phyloP scores from a whole-genome alignment of 2,888 invertebrate species.

The Spialia ferax region DNA sequence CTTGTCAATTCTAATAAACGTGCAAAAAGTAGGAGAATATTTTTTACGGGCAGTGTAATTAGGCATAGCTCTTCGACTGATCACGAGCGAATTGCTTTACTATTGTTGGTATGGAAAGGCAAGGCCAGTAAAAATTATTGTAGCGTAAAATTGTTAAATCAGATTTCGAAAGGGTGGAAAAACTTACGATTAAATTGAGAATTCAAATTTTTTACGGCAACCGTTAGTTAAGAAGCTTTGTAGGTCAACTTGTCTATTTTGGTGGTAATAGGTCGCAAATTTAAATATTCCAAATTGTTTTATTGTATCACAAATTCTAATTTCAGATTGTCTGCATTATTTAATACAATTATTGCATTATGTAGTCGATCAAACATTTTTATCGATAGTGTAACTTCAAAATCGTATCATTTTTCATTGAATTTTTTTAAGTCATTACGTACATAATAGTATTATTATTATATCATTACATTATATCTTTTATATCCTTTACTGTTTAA shows the following conservation, averaged over 20 bases:
- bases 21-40: conserved; percentile 33
- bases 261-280: not conserved
- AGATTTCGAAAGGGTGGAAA: conserved; percentile 49
- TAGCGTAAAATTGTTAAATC: conserved; percentile 53
- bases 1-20: conserved; percentile 34
- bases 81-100: conserved; percentile 43
- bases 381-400: no score
- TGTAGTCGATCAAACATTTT: not conserved
- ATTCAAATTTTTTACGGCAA: conserved; percentile 27
- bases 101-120: conserved; percentile 48
- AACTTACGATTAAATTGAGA: conserved; percentile 43
- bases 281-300: conserved; percentile 5
- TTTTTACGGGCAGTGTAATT: conserved; percentile 44
- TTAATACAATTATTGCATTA: not conserved
- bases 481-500: no score
- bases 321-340: not conserved
- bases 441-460: no score
- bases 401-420: no score
- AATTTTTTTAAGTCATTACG: no score
- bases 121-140: conserved; percentile 53
- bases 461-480: no score
- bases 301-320: not conserved
- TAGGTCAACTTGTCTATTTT: conserved; percentile 9
- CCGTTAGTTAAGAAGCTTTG: conserved; percentile 22
- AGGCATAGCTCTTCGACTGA: conserved; percentile 43